Evolutionary conservation across 1,140 invertebrate species (phyloP).

Genomic region (Drosophila kepulauana): DNA sequence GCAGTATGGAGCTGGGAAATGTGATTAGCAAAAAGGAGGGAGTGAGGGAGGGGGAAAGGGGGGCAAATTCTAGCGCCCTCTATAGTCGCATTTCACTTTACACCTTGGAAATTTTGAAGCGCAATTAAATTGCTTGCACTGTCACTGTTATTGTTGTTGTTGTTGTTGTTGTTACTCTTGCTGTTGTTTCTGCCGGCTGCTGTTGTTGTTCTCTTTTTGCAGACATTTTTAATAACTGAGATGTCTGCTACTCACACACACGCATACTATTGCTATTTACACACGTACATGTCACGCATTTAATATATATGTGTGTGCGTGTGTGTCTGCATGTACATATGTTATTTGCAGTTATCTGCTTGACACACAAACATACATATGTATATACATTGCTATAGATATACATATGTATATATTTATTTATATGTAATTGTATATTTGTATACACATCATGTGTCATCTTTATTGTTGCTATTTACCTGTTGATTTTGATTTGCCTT

Average conservation of each 20-base stretch:
- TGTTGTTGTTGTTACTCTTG: constrained; percentile 24
- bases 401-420: constrained; percentile 1
- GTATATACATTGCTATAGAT: not conserved
- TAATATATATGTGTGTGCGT: not conserved
- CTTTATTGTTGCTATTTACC: constrained; percentile 46
- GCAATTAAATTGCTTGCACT: constrained; percentile 47
- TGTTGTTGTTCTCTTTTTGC: constrained; percentile 21
- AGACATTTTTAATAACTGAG: constrained; percentile 75
- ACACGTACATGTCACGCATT: constrained; percentile 13
- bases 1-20: constrained; percentile 31
- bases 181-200: constrained; percentile 31
- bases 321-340: too few species aligned
- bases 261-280: not conserved
- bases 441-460: constrained; percentile 25
- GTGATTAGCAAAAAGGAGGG: constrained; percentile 34
- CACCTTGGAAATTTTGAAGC: constrained; percentile 39
- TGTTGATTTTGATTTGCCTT: constrained; percentile 49
- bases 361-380: constrained; percentile 14
- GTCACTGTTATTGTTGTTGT: constrained; percentile 20
- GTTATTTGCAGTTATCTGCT: constrained; percentile 5
- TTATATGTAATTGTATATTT: constrained; percentile 29
- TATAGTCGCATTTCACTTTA: constrained; percentile 16
- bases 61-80: constrained; percentile 28
- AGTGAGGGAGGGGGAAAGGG: not conserved
- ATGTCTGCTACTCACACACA: constrained; percentile 33